Evolutionary conservation across 92 coral and sea anemone genomes (phyloP).

Genomic region (Porites cylindrica): DNA sequence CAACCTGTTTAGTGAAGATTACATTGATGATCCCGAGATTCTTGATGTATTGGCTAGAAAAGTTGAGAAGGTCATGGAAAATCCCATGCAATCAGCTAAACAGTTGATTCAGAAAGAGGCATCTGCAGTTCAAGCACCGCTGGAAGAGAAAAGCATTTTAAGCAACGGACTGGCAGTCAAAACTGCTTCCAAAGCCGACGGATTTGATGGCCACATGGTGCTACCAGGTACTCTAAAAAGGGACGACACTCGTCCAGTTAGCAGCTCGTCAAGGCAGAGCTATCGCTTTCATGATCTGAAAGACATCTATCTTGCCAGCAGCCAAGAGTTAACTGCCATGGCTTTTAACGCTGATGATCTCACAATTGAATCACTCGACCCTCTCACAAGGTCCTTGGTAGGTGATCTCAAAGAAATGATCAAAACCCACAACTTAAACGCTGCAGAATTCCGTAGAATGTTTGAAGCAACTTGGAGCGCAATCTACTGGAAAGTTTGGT

Average conservation of each 20-base stretch:
- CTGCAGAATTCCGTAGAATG: background rate
- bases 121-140: background rate
- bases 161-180: background rate
- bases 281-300: slow-evolving; percentile 3
- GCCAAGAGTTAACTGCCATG: background rate
- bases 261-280: background rate
- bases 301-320: background rate
- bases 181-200: background rate
- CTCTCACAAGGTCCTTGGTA: background rate
- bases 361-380: background rate
- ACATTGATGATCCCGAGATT: slow-evolving; percentile 52
- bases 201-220: background rate
- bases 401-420: background rate
- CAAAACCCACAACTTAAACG: background rate
- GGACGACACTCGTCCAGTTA: background rate
- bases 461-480: background rate
- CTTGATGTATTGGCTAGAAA: slow-evolving; percentile 55
- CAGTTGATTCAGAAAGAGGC: background rate
- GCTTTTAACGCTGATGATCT: slow-evolving; percentile 7
- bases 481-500: background rate
- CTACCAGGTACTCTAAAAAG: background rate
- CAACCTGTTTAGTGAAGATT: slow-evolving; percentile 66
- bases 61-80: slow-evolving; percentile 49
- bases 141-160: background rate
- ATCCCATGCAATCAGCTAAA: slow-evolving; percentile 58